phyloP scores from a whole-genome alignment of 2,113 vertebrate genomes.

The Rhabdomys dilectus region DNA sequence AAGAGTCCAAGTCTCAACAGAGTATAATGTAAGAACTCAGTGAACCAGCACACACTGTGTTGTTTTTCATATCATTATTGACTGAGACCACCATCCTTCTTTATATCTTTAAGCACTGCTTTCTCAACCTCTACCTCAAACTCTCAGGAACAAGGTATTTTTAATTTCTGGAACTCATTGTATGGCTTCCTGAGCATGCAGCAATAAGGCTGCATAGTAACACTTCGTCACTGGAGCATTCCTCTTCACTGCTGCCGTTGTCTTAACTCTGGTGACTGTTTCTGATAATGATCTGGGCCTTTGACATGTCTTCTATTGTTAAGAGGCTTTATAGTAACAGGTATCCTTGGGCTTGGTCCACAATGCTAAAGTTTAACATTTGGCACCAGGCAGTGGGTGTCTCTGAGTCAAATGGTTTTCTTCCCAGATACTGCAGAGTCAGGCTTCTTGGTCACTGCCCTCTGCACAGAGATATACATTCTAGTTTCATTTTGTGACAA shows the following conservation, averaged over 20 bases:
- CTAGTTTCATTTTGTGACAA: not conserved
- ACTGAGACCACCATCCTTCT: not conserved
- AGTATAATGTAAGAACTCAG: not conserved
- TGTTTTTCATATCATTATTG: not conserved
- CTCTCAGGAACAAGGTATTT: not conserved
- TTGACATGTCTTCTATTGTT: not conserved
- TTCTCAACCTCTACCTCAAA: not conserved
- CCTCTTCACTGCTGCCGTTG: not conserved
- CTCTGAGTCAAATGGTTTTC: constrained; percentile 6
- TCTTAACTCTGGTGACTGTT: not conserved
- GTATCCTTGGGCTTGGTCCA: not conserved
- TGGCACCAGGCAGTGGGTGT: not conserved
- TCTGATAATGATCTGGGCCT: not conserved
- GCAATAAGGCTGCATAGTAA: not conserved
- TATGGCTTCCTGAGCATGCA: not conserved
- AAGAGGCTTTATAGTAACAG: constrained; percentile 38
- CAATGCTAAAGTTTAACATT: not conserved
- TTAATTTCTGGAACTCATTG: not conserved
- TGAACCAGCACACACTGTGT: not conserved
- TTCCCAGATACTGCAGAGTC: not conserved
- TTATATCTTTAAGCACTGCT: not conserved
- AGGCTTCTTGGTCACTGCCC: not conserved
- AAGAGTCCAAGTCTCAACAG: not conserved
- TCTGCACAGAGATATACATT: not conserved
- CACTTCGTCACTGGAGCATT: not conserved